These are phyloP conservation scores for Tympanoctomys barrerae DNA, from an alignment of 2,797 vertebrate species.

Conservation along the genomic window DNA sequence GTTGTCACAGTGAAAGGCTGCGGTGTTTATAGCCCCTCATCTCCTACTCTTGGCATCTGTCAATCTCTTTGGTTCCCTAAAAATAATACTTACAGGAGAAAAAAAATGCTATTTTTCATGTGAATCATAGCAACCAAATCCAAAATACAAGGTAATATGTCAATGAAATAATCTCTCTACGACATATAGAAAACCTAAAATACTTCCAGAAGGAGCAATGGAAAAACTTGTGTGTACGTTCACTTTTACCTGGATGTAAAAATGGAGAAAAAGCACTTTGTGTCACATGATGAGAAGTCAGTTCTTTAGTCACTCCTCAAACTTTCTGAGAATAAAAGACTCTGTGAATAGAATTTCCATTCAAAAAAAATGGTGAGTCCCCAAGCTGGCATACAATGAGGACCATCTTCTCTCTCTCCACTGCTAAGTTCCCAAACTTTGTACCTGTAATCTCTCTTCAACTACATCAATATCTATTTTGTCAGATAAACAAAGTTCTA, in stretches of 20 bases:
- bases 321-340: constrained; percentile 46
- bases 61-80: constrained; percentile 44
- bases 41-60: not conserved
- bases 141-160: constrained; percentile 60
- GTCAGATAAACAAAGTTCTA: constrained; percentile 63
- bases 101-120: constrained; percentile 51
- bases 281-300: constrained; percentile 3
- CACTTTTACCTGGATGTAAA: not conserved
- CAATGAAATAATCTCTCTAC: constrained; percentile 64
- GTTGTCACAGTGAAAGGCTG: constrained; percentile 13
- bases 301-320: not conserved
- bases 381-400: not conserved
- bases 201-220: constrained; percentile 42
- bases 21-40: constrained; percentile 7
- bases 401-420: not conserved
- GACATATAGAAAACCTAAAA: constrained; percentile 59
- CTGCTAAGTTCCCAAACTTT: not conserved
- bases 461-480: constrained; percentile 26
- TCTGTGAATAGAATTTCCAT: constrained; percentile 21
- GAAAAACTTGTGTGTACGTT: not conserved
- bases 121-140: constrained; percentile 72
- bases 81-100: not conserved
- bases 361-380: constrained; percentile 2
- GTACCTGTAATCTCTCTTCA: not conserved
- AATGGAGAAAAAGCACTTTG: not conserved